phyloP scores from a whole-genome alignment of 2,888 invertebrate genomes.

The Pimpla rufipes region DNA sequence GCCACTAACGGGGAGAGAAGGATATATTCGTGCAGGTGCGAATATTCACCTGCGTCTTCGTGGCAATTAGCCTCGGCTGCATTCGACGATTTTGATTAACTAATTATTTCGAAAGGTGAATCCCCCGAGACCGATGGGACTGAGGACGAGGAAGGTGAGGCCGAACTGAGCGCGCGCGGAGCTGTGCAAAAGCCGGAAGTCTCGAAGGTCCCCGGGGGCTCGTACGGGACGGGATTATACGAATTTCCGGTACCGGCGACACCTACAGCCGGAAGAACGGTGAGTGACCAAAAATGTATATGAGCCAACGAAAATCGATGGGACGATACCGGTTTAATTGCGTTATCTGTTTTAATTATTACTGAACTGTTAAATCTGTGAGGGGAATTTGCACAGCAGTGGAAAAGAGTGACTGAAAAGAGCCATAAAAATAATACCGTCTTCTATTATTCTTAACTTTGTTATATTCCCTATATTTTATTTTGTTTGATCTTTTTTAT shows the following conservation, averaged over 20 bases:
- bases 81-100: constrained; percentile 11
- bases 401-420: too few species aligned
- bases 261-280: constrained; percentile 62
- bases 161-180: constrained; percentile 46
- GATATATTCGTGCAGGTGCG: constrained; percentile 18
- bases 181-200: constrained; percentile 64
- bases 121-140: constrained; percentile 3
- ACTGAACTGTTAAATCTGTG: neutral
- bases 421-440: too few species aligned
- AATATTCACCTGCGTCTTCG: neutral
- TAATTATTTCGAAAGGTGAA: neutral
- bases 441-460: too few species aligned
- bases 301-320: neutral
- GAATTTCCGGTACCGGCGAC: constrained; percentile 65
- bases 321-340: neutral
- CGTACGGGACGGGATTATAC: constrained; percentile 60
- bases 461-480: too few species aligned
- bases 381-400: neutral
- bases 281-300: constrained; percentile 58
- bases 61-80: neutral
- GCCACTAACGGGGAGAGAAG: neutral
- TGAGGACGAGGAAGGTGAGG: constrained; percentile 17
- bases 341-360: neutral
- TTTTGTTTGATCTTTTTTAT: too few species aligned
- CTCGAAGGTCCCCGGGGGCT: constrained; percentile 64